Percentiles rank a stretch among this genome's conserved stretches.
phyloP scores from a whole-genome alignment of 2,888 invertebrate genomes.

The Phalera bucephala region DNA sequence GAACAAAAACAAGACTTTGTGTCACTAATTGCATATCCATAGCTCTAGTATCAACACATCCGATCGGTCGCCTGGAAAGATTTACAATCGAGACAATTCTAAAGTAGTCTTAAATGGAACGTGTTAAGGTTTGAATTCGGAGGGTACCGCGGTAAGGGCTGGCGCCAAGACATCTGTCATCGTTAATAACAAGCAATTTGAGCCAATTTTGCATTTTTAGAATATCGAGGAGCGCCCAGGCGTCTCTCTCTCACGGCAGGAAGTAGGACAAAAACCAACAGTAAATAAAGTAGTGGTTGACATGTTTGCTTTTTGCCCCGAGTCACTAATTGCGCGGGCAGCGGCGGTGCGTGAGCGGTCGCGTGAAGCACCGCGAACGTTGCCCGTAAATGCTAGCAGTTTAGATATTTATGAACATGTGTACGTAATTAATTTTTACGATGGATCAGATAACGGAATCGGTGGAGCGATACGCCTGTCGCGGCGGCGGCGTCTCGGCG shows the following conservation, averaged over 20 bases:
- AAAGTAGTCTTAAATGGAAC: conserved; percentile 29
- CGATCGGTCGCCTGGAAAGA: conserved; percentile 59
- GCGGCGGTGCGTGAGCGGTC: conserved; percentile 59
- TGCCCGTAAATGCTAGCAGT: conserved; percentile 73
- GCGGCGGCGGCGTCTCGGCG: conserved; percentile 53
- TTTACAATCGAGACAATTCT: conserved; percentile 22
- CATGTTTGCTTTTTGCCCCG: conserved; percentile 67
- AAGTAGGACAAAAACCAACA: conserved; percentile 74
- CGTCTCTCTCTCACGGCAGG: conserved; percentile 72
- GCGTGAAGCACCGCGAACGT: conserved; percentile 65
- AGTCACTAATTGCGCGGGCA: conserved; percentile 62
- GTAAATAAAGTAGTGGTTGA: conserved; percentile 77
- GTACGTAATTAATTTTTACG: conserved; percentile 82
- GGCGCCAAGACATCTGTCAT: conserved; percentile 82
- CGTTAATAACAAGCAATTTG: conserved; percentile 82
- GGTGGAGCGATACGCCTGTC: conserved; percentile 73
- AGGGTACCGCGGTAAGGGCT: conserved; percentile 31
- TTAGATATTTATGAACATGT: conserved; percentile 81
- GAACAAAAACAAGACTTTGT: conserved; percentile 49
- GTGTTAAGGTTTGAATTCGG: conserved; percentile 35
- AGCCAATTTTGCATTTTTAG: conserved; percentile 80
- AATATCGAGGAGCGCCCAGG: conserved; percentile 70
- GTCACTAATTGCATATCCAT: conserved; percentile 77
- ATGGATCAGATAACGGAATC: conserved; percentile 75
- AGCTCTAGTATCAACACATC: conserved; percentile 75